These are phyloP conservation scores for Gymnoscopelus braueri DNA, from an alignment of 2,797 vertebrate species.

Conservation along the genomic window DNA sequence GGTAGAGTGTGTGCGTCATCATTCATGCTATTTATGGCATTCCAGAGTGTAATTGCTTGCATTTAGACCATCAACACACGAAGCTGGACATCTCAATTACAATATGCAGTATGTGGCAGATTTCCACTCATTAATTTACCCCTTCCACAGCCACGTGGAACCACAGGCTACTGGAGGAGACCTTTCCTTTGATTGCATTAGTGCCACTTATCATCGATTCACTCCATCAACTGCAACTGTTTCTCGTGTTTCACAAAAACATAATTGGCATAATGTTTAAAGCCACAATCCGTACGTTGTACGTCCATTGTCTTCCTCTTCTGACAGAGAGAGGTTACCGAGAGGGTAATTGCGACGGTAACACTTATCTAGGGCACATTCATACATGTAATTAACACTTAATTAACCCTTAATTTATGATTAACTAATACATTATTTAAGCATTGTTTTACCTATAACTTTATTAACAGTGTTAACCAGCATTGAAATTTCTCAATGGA, in stretches of 20 bases:
- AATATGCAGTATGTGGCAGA: constrained; percentile 46
- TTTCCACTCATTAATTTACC: constrained; percentile 38
- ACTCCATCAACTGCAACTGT: constrained; percentile 25
- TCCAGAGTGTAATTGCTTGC: constrained; percentile 55
- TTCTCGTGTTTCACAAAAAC: not conserved
- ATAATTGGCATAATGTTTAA: too few relatives aligned
- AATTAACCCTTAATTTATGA: too few relatives aligned
- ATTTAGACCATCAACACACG: constrained; percentile 60
- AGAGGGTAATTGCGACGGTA: too few relatives aligned
- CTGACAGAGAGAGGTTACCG: too few relatives aligned
- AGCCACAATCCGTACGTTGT: too few relatives aligned
- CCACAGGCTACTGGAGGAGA: constrained; percentile 49
- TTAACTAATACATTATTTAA: too few relatives aligned
- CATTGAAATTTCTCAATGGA: too few relatives aligned
- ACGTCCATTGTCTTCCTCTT: too few relatives aligned
- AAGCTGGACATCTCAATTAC: constrained; percentile 65
- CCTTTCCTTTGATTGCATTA: constrained; percentile 47
- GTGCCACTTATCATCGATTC: constrained; percentile 14
- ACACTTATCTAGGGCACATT: too few relatives aligned
- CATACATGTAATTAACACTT: too few relatives aligned
- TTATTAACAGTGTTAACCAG: too few relatives aligned
- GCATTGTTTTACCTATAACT: too few relatives aligned
- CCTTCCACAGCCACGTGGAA: constrained; percentile 27
- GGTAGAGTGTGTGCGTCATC: constrained; percentile 70
- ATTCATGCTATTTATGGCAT: constrained; percentile 66